Evolutionary conservation across 2,797 vertebrate genomes (phyloP).

Genomic region (Lycodopsis pacificus): DNA sequence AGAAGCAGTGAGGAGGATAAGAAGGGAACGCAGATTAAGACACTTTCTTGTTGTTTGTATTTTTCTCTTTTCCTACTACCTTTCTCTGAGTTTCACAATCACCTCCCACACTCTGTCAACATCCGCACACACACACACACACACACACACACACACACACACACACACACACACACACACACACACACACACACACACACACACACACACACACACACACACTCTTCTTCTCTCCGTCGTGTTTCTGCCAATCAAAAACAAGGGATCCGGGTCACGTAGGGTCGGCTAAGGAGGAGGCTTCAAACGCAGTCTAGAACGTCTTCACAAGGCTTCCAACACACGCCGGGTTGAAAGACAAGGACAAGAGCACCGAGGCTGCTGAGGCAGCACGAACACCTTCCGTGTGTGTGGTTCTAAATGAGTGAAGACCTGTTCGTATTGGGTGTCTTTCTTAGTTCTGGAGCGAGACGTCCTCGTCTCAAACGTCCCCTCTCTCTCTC

Average conservation of each 20-base stretch:
- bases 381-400: not conserved
- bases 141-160: not conserved
- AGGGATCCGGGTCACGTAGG: slow-evolving; percentile 15
- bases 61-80: not conserved
- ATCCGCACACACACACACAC: slow-evolving; percentile 2
- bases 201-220: slow-evolving; percentile 1
- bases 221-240: slow-evolving; percentile 8
- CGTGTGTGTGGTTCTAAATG: too few species aligned
- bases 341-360: not conserved
- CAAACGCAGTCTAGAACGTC: slow-evolving; percentile 7
- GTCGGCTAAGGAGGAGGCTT: slow-evolving; percentile 31
- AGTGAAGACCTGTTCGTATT: too few species aligned
- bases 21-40: slow-evolving; percentile 13
- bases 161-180: slow-evolving; percentile 13
- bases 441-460: too few species aligned
- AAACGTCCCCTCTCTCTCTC: too few species aligned
- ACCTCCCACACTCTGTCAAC: slow-evolving; percentile 34
- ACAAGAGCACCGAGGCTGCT: not conserved
- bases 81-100: slow-evolving; percentile 19
- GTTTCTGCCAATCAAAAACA: slow-evolving; percentile 47
- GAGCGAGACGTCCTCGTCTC: too few species aligned
- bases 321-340: slow-evolving; percentile 33
- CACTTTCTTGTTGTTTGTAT: not conserved
- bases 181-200: slow-evolving; percentile 18
- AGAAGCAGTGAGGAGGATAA: not conserved